Base-by-base conservation (phyloP, 2,888 invertebrate genomes). In the Taenaris catops region DNA sequence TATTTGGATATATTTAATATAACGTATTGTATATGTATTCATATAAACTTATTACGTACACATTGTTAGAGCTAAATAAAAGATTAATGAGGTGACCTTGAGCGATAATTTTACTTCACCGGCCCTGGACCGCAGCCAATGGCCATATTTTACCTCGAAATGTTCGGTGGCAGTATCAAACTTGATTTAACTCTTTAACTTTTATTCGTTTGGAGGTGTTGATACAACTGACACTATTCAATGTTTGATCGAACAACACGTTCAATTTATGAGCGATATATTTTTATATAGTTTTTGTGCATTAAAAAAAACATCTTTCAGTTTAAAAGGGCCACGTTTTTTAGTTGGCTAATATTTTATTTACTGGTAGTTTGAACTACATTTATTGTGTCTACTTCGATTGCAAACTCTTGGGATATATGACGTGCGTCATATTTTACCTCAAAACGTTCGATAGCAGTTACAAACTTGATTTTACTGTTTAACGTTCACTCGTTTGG, bases 161-260 rank as follows among this genome's bases (percentile, higher is more conserved):
- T n/a, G n/a, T n/a, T n/a, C n/a, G n/a, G n/a, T n/a, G n/a, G n/a
- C n/a, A n/a, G n/a, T n/a, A n/a, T n/a, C 33, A 31, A 20, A 29
- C 8, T 29, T 8, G 19, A 12, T 53, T 64, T 62, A 65, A 66
- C 53, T 36, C 51, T 54, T 37, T 31, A 46, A 40, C 47, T 55
- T 64, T 65, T 60, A 71, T 55, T 51, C 49, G 54, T 53, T 41
- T 46, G 42, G 59, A 79, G 70, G 78, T 75, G 75, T 79, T 71
- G 76, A 75, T 73, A 67, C 61, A 59, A 48, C 55, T 53, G 59
- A 60, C 61, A 62, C 58, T 51, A 55, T 58, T 53, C 56, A 56
- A 46, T 52, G 58, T 52, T 63, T 56, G 51, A 60, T 55, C 58
- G 55, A 60, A 66, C 56, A n/a, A n/a, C n/a, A n/a, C n/a, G n/a